phyloP scores from a whole-genome alignment of 2,797 vertebrate genomes.

The Acropternis orthonyx region DNA sequence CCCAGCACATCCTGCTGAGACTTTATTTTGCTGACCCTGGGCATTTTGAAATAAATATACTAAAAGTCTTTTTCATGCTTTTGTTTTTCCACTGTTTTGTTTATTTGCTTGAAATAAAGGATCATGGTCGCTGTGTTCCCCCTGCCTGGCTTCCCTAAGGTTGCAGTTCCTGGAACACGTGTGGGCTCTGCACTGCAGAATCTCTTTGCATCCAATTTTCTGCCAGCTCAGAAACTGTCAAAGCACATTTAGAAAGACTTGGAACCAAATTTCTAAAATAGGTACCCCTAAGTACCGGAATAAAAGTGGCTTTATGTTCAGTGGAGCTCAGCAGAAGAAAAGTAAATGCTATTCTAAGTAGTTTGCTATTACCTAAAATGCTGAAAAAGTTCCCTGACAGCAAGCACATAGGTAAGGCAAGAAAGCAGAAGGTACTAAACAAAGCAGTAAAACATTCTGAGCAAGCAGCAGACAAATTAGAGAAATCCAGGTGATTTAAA shows the following conservation, averaged over 20 bases:
- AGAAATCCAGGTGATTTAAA: conserved; percentile 28
- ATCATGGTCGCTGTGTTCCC: fast-evolving
- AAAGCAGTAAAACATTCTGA: background rate
- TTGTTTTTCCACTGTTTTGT: background rate
- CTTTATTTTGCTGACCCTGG: background rate
- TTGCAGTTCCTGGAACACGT: background rate
- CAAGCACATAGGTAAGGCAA: background rate
- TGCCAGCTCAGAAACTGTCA: conserved; percentile 56
- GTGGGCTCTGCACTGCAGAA: conserved; percentile 39
- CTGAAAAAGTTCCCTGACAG: background rate
- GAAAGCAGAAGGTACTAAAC: background rate
- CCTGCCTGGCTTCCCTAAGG: background rate
- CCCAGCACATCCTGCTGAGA: background rate
- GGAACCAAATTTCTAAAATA: conserved; percentile 29
- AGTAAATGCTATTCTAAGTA: background rate
- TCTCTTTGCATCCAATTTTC: conserved; percentile 58
- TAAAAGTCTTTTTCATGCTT: background rate
- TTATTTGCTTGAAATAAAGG: background rate
- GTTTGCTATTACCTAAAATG: background rate
- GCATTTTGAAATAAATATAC: background rate
- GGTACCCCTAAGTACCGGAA: background rate
- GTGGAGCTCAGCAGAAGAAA: conserved; percentile 30
- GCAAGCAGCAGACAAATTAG: background rate
- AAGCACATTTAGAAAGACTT: conserved; percentile 32
- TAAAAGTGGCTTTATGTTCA: conserved; percentile 23